Evolutionary conservation across 1,140 invertebrate genomes (phyloP), one percentile per base, ranked within the genome.

Genomic region (Propsilocerus akamusi): DNA sequence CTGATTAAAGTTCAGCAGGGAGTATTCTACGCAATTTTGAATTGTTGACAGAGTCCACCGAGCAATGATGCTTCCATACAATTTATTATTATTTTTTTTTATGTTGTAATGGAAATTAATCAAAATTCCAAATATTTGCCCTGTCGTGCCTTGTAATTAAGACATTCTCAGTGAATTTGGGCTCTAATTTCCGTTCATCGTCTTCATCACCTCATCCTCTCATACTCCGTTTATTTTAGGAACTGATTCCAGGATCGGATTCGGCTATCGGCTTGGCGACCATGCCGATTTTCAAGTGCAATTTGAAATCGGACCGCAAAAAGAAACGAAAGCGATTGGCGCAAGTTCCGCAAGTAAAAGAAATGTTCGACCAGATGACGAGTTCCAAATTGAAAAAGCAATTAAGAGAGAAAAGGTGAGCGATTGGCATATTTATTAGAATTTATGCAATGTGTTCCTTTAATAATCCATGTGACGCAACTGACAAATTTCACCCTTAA

Each of bases 281-380:
- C 80, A 86, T 63, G 84, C 83, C 0, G 84, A 88, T 63, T 76
- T 87, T 55, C 84, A 88, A 61, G 65, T 86, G 3, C 52, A 85
- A 12, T 63, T 85, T 17, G 84, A 88, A 59, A 59, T 86, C 6
- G 84, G 84, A 2, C 84, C 84, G 1, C 83, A 87, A 58, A 73
- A 63, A 7, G 67, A 76, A 34, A 86, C 83, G 0, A 72, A 73
- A 37, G 69, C 78, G 0, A 65, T 83, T 10, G 72, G 75, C 68
- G 14, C 12, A 17, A 8, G 8, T 7, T 17, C 34, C 17, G 14
- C 12, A 20, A 41, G 34, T 17, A 41, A 41, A 10, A 14, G 34
- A 41, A 17, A 41, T 41, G 22, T 41, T 41, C 5, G 5, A 41
- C 17, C 34, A 20, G 22, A 6, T 6, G 34, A 41, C 22, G 34